These are phyloP conservation scores for Cichladusa arquata DNA, from an alignment of 2,113 vertebrate species.

Conservation along the genomic window DNA sequence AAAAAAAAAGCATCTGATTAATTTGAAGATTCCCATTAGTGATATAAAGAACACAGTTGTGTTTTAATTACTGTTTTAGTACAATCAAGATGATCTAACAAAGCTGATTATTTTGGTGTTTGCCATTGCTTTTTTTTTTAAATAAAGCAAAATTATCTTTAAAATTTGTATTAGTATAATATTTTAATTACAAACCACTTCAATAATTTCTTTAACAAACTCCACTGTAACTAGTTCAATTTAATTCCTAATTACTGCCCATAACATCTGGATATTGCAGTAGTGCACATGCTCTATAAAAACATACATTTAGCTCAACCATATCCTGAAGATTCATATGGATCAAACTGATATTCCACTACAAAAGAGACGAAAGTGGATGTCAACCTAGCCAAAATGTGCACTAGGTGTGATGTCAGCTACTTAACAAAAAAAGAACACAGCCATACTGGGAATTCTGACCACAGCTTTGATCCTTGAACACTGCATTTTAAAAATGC, in stretches of 20 bases:
- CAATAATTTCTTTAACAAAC: neutral
- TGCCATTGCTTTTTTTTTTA: neutral
- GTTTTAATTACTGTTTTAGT: slow-evolving; percentile 20
- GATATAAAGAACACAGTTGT: neutral
- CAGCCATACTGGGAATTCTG: neutral
- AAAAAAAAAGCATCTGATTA: neutral
- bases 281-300: neutral
- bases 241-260: neutral
- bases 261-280: neutral
- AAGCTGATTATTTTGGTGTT: neutral
- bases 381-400: neutral
- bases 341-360: neutral
- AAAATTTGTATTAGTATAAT: neutral
- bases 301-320: neutral
- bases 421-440: neutral
- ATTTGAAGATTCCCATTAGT: neutral
- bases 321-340: neutral
- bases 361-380: neutral
- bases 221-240: neutral
- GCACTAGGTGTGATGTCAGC: neutral
- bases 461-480: neutral
- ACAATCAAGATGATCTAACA: neutral
- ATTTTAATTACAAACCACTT: neutral
- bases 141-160: neutral
- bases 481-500: neutral